Evolutionary conservation across 30 jellyfish, hydroid and myxozoan species (phyloP).

Genomic region (Turritopsis rubra): DNA sequence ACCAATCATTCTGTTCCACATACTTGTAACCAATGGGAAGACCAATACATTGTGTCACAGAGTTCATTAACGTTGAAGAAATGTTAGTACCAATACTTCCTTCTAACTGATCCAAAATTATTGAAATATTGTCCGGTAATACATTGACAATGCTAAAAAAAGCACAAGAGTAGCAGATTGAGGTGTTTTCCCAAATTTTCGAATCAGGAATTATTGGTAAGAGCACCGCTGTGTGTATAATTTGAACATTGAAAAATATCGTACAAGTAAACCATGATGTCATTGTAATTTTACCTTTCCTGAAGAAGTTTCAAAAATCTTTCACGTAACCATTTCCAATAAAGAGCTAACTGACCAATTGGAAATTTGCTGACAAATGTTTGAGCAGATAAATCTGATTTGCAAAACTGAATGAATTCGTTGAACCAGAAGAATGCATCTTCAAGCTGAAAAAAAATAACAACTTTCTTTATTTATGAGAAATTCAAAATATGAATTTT

Average conservation of each 20-base stretch:
- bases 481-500: no score
- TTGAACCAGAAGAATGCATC: conserved; percentile 18
- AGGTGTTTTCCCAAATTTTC: no score
- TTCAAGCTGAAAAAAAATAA: conserved; percentile 22
- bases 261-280: background rate
- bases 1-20: background rate
- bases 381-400: background rate
- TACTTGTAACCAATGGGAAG: background rate
- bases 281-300: background rate
- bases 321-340: conserved; percentile 28
- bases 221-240: no score
- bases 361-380: background rate
- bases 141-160: background rate
- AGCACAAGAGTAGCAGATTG: background rate
- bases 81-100: background rate
- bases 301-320: background rate
- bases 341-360: background rate
- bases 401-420: conserved; percentile 3
- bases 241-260: no score
- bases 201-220: no score
- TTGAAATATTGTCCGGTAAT: background rate
- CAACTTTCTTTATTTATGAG: no score
- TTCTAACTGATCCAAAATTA: background rate
- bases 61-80: background rate
- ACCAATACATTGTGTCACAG: background rate